These are phyloP conservation scores for Taphrorychus bicolor DNA, from an alignment of 2,888 invertebrate species.

Conservation along the genomic window DNA sequence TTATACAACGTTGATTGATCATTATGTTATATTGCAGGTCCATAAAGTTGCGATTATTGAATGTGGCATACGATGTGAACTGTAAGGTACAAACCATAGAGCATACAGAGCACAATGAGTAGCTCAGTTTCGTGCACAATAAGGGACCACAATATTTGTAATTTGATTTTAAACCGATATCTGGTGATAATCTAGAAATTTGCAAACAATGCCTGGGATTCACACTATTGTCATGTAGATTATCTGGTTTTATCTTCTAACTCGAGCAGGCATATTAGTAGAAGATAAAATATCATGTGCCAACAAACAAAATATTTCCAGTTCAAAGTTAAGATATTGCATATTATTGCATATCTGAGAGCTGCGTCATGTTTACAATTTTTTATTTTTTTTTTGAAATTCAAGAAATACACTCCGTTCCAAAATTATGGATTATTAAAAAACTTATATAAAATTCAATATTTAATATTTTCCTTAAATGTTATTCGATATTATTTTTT, in stretches of 20 bases:
- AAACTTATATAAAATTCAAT: too few species aligned
- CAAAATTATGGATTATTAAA: too few species aligned
- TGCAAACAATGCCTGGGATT: slow-evolving; percentile 6
- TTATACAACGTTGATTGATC: background rate
- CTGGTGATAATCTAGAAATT: background rate
- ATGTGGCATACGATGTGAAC: too few species aligned
- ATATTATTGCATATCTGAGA: background rate
- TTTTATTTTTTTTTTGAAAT: too few species aligned
- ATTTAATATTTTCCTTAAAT: too few species aligned
- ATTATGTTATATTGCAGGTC: background rate
- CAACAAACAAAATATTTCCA: background rate
- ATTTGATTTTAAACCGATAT: background rate
- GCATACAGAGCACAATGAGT: too few species aligned
- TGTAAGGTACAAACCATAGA: too few species aligned
- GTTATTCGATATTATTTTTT: too few species aligned
- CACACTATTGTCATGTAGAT: background rate
- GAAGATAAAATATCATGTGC: background rate
- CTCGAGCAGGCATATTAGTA: background rate
- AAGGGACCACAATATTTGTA: background rate
- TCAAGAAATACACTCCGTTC: too few species aligned
- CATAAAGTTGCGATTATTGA: too few species aligned
- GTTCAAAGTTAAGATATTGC: too few species aligned
- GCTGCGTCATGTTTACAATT: too few species aligned
- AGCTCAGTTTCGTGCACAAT: background rate
- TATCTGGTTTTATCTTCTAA: background rate